These are phyloP conservation scores for Centrocercus urophasianus DNA, from an alignment of 2,113 vertebrate genomes.

Conservation along the genomic window DNA sequence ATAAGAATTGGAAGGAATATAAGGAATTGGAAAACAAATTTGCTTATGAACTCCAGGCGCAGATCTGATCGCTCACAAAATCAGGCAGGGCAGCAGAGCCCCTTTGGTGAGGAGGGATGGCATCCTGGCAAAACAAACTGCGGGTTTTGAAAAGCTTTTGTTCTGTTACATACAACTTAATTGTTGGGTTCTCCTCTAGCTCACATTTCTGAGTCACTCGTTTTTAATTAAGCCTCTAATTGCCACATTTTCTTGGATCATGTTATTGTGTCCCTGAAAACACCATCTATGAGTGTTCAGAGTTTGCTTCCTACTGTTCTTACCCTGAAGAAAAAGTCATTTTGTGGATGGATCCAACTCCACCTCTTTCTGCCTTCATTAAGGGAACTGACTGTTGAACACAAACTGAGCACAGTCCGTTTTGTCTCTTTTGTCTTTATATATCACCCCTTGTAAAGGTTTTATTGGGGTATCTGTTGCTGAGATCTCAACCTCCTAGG, in stretches of 20 bases:
- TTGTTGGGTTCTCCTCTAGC: constrained; percentile 26
- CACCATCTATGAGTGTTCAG: neutral
- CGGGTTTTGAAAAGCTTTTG: neutral
- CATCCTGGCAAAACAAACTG: neutral
- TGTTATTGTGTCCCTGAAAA: neutral
- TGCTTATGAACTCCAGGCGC: neutral
- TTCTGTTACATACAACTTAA: constrained; percentile 23
- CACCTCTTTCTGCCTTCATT: neutral
- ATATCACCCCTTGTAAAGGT: neutral
- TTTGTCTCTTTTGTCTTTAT: neutral
- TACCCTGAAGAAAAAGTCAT: neutral
- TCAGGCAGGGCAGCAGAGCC: neutral
- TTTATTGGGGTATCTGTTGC: neutral
- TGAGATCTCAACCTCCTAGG: neutral
- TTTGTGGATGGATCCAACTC: neutral
- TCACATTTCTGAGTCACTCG: constrained; percentile 16
- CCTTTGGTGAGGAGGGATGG: neutral
- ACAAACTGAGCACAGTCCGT: neutral
- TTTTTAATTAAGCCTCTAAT: constrained; percentile 10
- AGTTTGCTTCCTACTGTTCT: neutral
- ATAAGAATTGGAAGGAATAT: too few relatives aligned
- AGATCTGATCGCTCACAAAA: neutral
- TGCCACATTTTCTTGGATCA: constrained; percentile 14
- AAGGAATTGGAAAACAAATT: neutral
- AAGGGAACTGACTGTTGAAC: neutral